Evolutionary conservation across 2,888 invertebrate genomes (phyloP).

Genomic region (Oscheius onirici): DNA sequence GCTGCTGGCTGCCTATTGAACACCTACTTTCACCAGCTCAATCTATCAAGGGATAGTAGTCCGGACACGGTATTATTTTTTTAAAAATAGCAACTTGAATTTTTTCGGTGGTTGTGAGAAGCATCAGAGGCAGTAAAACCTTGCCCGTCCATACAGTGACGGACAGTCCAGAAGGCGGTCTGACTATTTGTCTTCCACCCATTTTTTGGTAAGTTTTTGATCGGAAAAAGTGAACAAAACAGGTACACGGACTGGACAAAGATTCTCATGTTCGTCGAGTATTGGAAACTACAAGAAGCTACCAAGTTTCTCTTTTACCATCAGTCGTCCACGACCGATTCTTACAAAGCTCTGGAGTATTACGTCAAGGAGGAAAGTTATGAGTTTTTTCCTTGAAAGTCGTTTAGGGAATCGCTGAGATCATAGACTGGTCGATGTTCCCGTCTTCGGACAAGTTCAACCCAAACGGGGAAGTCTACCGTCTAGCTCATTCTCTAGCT

Average conservation of each 20-base stretch:
- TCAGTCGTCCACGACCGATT: neutral
- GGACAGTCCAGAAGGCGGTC: neutral
- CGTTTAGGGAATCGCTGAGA: constrained; percentile 24
- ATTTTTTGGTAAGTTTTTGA: neutral
- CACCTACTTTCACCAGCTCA: neutral
- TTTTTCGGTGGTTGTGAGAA: neutral
- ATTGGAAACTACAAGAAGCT: neutral
- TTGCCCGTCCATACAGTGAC: neutral
- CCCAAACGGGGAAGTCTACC: constrained; percentile 47
- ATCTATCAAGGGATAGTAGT: neutral
- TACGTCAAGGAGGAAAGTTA: neutral
- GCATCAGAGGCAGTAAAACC: neutral
- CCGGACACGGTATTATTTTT: neutral
- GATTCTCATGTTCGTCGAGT: neutral
- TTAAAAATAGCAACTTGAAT: neutral
- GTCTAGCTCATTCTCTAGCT: constrained; percentile 52
- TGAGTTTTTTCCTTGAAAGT: neutral
- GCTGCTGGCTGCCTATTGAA: neutral
- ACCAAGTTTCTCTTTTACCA: neutral
- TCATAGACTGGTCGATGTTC: constrained; percentile 35
- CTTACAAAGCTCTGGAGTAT: neutral
- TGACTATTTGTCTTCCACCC: neutral
- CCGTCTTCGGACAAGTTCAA: constrained; percentile 24
- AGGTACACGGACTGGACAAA: neutral
- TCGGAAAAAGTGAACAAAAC: no score